Evolutionary conservation across 2,888 invertebrate genomes (phyloP).

Genomic region (Lysandra bellargus): DNA sequence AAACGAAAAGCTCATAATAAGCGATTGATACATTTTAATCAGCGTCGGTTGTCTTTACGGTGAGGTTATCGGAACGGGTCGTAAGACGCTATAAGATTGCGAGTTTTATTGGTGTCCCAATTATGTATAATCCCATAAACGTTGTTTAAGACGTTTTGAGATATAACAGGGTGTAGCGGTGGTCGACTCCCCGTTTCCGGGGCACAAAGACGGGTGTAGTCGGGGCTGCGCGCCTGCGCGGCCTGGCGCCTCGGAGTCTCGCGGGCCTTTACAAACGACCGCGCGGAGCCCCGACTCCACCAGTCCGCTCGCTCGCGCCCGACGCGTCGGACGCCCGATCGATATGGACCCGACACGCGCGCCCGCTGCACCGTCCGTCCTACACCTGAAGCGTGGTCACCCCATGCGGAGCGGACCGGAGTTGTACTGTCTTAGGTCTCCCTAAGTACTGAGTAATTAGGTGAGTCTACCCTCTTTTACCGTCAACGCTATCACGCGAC

Average conservation of each 20-base stretch:
- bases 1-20: neutral
- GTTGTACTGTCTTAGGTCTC: constrained; percentile 63
- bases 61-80: constrained; percentile 14
- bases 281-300: constrained; percentile 58
- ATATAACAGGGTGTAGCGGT: constrained; percentile 61
- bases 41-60: constrained; percentile 7
- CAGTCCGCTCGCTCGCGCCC: constrained; percentile 65
- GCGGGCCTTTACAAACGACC: constrained; percentile 67
- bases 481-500: constrained; percentile 33
- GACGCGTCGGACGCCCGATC: constrained; percentile 52
- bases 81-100: constrained; percentile 39
- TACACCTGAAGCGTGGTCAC: constrained; percentile 33
- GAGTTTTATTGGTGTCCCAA: constrained; percentile 48
- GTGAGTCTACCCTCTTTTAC: constrained; percentile 54
- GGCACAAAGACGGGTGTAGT: constrained; percentile 74
- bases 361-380: constrained; percentile 54
- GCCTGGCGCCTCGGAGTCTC: constrained; percentile 74
- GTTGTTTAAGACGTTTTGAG: constrained; percentile 31
- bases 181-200: constrained; percentile 76
- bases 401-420: constrained; percentile 47
- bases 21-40: neutral
- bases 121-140: constrained; percentile 8
- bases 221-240: constrained; percentile 72
- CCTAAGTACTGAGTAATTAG: constrained; percentile 50
- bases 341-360: constrained; percentile 50